A percentile compares a stretch with the other conserved stretches of the same genome.
phyloP scores from a whole-genome alignment of 2,888 invertebrate species.

The Lasiommata megera region DNA sequence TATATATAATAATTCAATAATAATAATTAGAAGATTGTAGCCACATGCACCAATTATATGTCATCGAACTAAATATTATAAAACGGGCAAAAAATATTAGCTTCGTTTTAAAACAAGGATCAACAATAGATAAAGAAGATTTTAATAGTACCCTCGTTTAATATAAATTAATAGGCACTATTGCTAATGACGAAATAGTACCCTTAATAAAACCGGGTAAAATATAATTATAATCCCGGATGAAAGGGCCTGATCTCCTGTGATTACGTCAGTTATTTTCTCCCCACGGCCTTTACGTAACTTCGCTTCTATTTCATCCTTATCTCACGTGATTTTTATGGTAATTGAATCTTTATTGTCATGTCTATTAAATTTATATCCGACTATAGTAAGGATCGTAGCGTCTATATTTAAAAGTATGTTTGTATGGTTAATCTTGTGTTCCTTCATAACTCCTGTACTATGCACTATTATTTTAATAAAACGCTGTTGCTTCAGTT shows the following conservation, averaged over 20 bases:
- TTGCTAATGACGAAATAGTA: slow-evolving; percentile 7
- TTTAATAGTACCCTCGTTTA: not conserved
- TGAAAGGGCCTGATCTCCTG: slow-evolving; percentile 34
- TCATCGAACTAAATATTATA: too few species aligned
- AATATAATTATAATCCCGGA: slow-evolving; percentile 12
- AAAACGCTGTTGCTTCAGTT: too few species aligned
- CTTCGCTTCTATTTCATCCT: slow-evolving; percentile 3
- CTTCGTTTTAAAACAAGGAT: too few species aligned
- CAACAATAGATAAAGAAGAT: not conserved
- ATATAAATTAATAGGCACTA: slow-evolving; percentile 4
- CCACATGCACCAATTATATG: too few species aligned
- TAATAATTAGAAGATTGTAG: too few species aligned
- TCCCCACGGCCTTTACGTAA: not conserved
- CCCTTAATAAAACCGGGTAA: not conserved
- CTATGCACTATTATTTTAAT: too few species aligned
- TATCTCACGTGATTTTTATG: slow-evolving; percentile 9
- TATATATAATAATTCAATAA: too few species aligned
- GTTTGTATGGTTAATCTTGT: too few species aligned
- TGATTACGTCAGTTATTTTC: slow-evolving; percentile 45
- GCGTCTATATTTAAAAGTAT: too few species aligned
- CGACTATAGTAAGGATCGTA: too few species aligned
- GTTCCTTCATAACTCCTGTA: too few species aligned
- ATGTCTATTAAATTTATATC: not conserved
- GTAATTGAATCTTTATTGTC: slow-evolving; percentile 7
- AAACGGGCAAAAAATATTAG: too few species aligned